These are phyloP conservation scores for Pteromalus puparum DNA, from an alignment of 1,140 invertebrate genomes.

Conservation along the genomic window DNA sequence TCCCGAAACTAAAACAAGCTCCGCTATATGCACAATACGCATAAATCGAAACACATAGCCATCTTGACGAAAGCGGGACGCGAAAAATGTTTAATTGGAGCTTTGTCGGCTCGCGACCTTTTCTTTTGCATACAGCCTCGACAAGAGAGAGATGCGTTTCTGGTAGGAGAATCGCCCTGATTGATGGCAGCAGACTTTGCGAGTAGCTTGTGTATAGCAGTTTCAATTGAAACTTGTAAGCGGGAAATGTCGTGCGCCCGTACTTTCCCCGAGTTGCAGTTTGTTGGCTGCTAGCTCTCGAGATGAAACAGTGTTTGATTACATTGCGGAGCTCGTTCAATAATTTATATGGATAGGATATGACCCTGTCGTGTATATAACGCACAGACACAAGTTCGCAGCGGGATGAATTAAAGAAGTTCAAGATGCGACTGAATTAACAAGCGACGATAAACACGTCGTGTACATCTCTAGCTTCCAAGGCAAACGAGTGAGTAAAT, in stretches of 20 bases:
- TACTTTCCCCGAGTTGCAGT: neutral
- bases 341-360: neutral
- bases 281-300: neutral
- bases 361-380: neutral
- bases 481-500: no score
- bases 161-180: neutral
- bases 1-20: neutral
- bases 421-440: no score
- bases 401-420: no score
- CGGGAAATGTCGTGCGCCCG: neutral
- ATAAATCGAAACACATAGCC: neutral
- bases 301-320: no score
- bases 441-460: no score
- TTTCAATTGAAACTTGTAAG: conserved; percentile 20
- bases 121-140: neutral
- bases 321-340: neutral
- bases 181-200: conserved; percentile 3
- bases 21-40: no score
- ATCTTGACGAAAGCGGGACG: conserved; percentile 4
- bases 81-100: conserved; percentile 24
- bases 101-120: neutral
- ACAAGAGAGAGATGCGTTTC: neutral
- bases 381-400: no score
- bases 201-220: neutral
- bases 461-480: no score